Conservation (phyloP, 2,113 vertebrate genomes). For the Catharus bicknelli region DNA sequence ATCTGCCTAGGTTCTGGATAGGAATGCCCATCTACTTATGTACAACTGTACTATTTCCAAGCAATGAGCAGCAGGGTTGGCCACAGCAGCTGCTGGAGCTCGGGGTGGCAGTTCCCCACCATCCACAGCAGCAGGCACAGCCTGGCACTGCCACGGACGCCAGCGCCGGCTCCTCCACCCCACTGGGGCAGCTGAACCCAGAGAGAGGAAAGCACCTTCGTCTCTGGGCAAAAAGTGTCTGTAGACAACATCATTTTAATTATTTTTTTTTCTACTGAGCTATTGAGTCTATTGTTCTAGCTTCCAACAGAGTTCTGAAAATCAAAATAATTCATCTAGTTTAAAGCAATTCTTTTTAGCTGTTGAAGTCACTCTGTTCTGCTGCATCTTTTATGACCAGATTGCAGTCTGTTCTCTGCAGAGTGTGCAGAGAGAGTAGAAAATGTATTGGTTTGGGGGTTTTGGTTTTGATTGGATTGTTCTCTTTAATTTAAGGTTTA, state of each 20-base stretch:
- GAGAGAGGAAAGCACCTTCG: neutral
- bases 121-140: neutral
- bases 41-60: neutral
- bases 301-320: neutral
- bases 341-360: neutral
- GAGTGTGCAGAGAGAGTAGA: neutral
- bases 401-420: neutral
- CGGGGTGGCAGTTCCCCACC: neutral
- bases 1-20: neutral
- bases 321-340: neutral
- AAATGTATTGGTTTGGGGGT: neutral
- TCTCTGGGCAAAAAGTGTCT: neutral
- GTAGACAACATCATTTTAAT: neutral
- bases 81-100: neutral
- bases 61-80: neutral
- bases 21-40: neutral
- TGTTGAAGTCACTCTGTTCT: neutral
- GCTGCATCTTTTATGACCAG: neutral
- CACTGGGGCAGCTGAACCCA: neutral
- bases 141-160: accelerated
- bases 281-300: neutral
- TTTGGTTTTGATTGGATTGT: neutral
- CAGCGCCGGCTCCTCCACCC: accelerated
- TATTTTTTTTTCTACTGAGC: neutral
- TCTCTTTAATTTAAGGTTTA: neutral